phyloP scores from a whole-genome alignment of 2,888 invertebrate genomes.

The Electrophaes corylata region DNA sequence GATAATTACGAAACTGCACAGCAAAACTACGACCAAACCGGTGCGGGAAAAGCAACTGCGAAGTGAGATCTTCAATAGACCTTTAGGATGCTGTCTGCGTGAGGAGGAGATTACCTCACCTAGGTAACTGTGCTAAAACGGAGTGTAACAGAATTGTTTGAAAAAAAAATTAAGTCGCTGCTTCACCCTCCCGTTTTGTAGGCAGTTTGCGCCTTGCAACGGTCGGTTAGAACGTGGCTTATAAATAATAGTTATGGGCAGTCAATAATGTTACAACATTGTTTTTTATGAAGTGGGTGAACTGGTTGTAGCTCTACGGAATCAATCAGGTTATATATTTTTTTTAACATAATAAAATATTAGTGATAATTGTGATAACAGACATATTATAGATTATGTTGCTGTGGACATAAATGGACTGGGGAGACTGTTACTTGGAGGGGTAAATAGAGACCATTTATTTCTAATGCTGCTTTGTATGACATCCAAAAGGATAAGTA shows the following conservation, averaged over 20 bases:
- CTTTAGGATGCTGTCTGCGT: too few relatives aligned
- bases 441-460: not conserved
- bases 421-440: not conserved
- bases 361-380: too few relatives aligned
- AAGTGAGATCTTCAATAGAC: not conserved
- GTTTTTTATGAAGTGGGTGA: slow-evolving; percentile 17
- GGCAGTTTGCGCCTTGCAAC: not conserved
- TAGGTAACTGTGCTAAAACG: not conserved
- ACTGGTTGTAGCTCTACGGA: slow-evolving; percentile 3
- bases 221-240: not conserved
- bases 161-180: not conserved
- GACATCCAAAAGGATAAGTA: too few relatives aligned
- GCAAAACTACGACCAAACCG: not conserved
- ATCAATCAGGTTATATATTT: not conserved
- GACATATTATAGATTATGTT: not conserved
- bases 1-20: slow-evolving; percentile 20
- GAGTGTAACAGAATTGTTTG: not conserved
- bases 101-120: not conserved
- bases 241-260: slow-evolving; percentile 1
- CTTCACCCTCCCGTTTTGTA: too few relatives aligned
- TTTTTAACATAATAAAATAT: not conserved
- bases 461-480: too few relatives aligned
- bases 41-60: not conserved
- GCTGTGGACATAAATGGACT: not conserved
- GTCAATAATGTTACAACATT: slow-evolving; percentile 13